These are phyloP conservation scores for Branchinecta lynchi DNA, from an alignment of 1,140 invertebrate genomes.

Conservation along the genomic window DNA sequence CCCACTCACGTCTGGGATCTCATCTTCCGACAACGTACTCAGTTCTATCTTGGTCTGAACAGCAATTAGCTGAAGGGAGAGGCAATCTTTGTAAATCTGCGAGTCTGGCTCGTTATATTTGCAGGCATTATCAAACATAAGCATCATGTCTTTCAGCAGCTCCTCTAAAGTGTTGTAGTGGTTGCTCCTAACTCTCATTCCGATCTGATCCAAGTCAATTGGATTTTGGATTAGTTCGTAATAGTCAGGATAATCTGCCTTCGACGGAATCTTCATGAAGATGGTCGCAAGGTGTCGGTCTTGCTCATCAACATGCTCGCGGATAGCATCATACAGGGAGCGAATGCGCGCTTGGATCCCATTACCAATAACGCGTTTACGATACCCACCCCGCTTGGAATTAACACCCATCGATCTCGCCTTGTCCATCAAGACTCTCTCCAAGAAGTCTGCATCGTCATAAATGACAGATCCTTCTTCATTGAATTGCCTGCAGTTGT, in stretches of 20 bases:
- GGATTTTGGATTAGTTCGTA: constrained; percentile 96
- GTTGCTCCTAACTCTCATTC: constrained; percentile 59
- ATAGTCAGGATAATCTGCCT: constrained; percentile 90
- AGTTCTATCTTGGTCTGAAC: constrained; percentile 80
- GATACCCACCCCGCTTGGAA: constrained; percentile 17
- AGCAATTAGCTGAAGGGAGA: constrained; percentile 77
- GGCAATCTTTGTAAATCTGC: constrained; percentile 94
- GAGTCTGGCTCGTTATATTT: constrained; percentile 99
- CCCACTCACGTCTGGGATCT: constrained; percentile 69
- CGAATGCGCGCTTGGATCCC: neutral
- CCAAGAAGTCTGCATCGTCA: constrained; percentile 76
- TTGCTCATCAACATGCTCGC: constrained; percentile 76
- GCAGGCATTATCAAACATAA: constrained; percentile 99
- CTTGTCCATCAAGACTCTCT: constrained; percentile 67
- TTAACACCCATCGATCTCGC: constrained; percentile 51
- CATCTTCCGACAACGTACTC: constrained; percentile 47
- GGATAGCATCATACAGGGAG: constrained; percentile 69
- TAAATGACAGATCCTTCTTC: constrained; percentile 89
- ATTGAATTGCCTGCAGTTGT: constrained; percentile 88
- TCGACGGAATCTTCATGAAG: constrained; percentile 87
- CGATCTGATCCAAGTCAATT: constrained; percentile 91
- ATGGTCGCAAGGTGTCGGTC: constrained; percentile 69
- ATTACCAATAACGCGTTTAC: neutral
- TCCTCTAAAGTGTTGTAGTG: constrained; percentile 75
- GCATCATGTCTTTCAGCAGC: constrained; percentile 74